These are phyloP conservation scores for Halisarca cf. caerulea DNA, from an alignment of 37 sponge, comb jelly and placozoan genomes.

Conservation along the genomic window DNA sequence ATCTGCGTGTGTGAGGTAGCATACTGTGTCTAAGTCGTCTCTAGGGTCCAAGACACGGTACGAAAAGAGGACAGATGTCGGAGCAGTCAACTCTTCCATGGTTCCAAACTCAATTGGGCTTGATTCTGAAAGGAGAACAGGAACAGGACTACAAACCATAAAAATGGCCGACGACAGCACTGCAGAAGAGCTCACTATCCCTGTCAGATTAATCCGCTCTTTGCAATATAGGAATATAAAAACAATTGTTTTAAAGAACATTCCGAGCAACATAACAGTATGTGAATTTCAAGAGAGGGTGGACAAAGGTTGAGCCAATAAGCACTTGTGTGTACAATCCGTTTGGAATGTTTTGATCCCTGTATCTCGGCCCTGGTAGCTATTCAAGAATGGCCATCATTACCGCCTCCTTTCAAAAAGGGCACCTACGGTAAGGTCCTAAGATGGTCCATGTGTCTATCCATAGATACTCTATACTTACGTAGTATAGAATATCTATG, in stretches of 20 bases:
- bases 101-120: background rate
- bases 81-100: slow-evolving; percentile 26
- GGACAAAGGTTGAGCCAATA: slow-evolving; percentile 7
- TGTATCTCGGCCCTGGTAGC: background rate
- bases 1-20: too few species aligned
- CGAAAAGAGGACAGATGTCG: slow-evolving; percentile 52
- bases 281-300: slow-evolving; percentile 2
- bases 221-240: slow-evolving; percentile 58
- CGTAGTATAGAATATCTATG: too few species aligned
- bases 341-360: background rate
- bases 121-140: too few species aligned
- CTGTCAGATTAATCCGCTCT: slow-evolving; percentile 54
- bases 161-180: background rate
- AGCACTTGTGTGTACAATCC: background rate
- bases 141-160: too few species aligned
- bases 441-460: too few species aligned
- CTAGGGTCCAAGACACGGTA: slow-evolving; percentile 68
- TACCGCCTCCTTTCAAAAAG: slow-evolving; percentile 53
- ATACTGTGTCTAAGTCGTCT: slow-evolving; percentile 61
- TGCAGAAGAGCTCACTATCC: background rate
- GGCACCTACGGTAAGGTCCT: slow-evolving; percentile 53
- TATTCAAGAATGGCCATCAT: slow-evolving; percentile 1
- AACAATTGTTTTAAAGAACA: slow-evolving; percentile 2
- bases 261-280: background rate
- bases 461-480: too few species aligned